phyloP scores from a whole-genome alignment of 2,888 invertebrate genomes.

The Spialia ferax region DNA sequence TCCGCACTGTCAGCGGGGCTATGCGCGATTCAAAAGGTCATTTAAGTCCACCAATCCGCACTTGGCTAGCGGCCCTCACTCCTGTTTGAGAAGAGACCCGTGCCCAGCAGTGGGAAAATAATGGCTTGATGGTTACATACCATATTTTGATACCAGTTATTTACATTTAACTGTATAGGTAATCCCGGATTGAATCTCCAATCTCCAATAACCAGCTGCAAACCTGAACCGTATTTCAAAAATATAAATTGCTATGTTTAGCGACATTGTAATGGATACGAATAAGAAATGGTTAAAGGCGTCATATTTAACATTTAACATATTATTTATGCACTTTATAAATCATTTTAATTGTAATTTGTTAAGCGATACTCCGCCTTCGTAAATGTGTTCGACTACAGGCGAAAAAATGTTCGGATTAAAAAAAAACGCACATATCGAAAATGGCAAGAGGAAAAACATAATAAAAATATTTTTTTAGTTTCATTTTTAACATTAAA shows the following conservation, averaged over 20 bases:
- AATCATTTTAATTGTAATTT: conserved; percentile 80
- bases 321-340: conserved; percentile 71
- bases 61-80: too few relatives aligned
- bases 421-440: too few relatives aligned
- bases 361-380: conserved; percentile 59
- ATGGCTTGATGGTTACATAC: too few relatives aligned
- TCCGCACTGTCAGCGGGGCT: too few relatives aligned
- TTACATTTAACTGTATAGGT: not conserved
- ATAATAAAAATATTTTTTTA: too few relatives aligned
- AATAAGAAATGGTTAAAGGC: conserved; percentile 51
- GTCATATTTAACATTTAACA: conserved; percentile 53
- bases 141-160: too few relatives aligned
- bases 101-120: too few relatives aligned
- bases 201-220: conserved; percentile 1
- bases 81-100: too few relatives aligned
- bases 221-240: conserved; percentile 38
- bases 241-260: conserved; percentile 62
- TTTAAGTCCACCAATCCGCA: too few relatives aligned
- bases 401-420: not conserved
- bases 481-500: too few relatives aligned
- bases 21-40: too few relatives aligned
- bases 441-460: too few relatives aligned
- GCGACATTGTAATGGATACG: conserved; percentile 60
- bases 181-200: conserved; percentile 13
- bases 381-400: not conserved